Evolutionary conservation across 2,888 invertebrate genomes (phyloP).

Genomic region (Brachylomia viminalis): DNA sequence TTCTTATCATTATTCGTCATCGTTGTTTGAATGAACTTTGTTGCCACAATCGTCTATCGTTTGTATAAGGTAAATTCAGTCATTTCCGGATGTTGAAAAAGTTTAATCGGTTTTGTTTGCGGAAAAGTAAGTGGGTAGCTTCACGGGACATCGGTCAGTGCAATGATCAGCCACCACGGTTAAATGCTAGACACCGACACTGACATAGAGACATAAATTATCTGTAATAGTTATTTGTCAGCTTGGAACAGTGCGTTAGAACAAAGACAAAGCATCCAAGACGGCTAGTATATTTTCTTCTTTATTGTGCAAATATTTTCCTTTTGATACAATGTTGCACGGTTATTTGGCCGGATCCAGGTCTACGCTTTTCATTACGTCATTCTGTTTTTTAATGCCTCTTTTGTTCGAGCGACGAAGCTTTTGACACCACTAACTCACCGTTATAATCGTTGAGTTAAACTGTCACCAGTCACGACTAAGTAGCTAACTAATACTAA

Average conservation of each 20-base stretch:
- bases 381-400: constrained; percentile 29
- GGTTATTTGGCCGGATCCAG: constrained; percentile 11
- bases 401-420: constrained; percentile 49
- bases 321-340: constrained; percentile 31
- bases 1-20: constrained; percentile 26
- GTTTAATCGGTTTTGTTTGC: constrained; percentile 44
- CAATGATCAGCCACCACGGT: constrained; percentile 40
- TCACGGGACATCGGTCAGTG: constrained; percentile 58
- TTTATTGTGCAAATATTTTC: constrained; percentile 45
- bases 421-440: constrained; percentile 55
- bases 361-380: constrained; percentile 27
- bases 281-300: constrained; percentile 25
- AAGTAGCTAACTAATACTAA: constrained; percentile 73
- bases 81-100: constrained; percentile 55
- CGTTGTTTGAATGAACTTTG: constrained; percentile 32
- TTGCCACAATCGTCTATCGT: constrained; percentile 35
- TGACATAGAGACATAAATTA: constrained; percentile 30
- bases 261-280: constrained; percentile 20
- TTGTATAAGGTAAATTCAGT: constrained; percentile 49
- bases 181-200: constrained; percentile 33
- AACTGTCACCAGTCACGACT: constrained; percentile 67
- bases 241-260: constrained; percentile 16
- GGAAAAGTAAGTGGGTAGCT: constrained; percentile 49
- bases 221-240: constrained; percentile 18
- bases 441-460: constrained; percentile 66